Percentiles rank a stretch among this genome's conserved stretches.
Conservation (phyloP, 2,888 invertebrate genomes). For the Cybosia mesomella region DNA sequence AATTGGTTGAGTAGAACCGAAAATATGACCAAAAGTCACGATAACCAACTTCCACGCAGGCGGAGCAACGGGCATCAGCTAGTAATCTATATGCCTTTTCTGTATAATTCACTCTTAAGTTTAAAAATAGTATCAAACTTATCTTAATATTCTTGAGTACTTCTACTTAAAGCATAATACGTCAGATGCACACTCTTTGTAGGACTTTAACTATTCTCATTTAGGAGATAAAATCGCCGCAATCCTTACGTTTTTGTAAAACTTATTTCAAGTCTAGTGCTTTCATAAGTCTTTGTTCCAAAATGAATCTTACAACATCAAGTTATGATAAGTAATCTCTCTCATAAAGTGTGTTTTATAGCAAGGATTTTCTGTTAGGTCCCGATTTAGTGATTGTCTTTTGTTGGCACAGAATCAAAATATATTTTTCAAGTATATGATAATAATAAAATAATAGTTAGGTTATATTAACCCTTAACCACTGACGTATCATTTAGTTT, state of each 20-base stretch:
- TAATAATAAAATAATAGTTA: too few species aligned
- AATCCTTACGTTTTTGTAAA: not conserved
- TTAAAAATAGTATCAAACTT: not conserved
- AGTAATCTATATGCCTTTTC: too few species aligned
- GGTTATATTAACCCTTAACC: too few species aligned
- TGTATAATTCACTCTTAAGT: too few species aligned
- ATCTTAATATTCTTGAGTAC: not conserved
- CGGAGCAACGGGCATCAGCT: too few species aligned
- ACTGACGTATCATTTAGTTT: too few species aligned
- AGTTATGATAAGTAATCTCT: slow-evolving; percentile 1
- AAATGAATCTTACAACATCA: not conserved
- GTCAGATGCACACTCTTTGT: not conserved
- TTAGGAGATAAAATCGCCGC: not conserved
- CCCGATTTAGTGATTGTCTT: not conserved
- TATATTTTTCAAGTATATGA: too few species aligned
- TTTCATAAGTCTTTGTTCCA: not conserved
- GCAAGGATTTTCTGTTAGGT: not conserved
- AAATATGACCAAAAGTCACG: too few species aligned
- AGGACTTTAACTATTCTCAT: not conserved
- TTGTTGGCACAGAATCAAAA: not conserved
- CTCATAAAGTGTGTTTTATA: not conserved
- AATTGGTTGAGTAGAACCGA: too few species aligned
- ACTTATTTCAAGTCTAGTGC: slow-evolving; percentile 4
- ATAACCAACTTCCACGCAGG: too few species aligned
- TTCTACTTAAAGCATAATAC: not conserved